Evolutionary conservation across 2,888 invertebrate species (phyloP).

Genomic region (Notodonta ziczac): DNA sequence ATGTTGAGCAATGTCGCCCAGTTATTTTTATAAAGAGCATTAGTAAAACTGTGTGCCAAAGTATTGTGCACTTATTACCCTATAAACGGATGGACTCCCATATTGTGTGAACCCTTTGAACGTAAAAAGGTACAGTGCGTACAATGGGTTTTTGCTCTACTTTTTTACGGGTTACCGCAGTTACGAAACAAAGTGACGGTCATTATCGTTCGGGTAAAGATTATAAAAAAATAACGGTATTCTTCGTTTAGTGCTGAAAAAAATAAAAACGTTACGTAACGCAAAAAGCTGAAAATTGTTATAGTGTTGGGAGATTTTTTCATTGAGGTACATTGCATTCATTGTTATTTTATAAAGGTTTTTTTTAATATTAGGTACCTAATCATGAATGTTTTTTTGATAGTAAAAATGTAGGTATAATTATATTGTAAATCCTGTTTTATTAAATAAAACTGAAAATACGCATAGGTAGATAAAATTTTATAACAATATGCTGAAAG

Average conservation of each 20-base stretch:
- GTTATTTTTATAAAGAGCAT: slow-evolving; percentile 70
- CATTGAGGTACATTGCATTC: no score
- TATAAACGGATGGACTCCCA: slow-evolving; percentile 67
- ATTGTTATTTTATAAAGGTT: no score
- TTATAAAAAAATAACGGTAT: slow-evolving; percentile 48
- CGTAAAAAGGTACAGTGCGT: slow-evolving; percentile 57
- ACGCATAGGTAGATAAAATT: no score
- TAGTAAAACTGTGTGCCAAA: slow-evolving; percentile 64
- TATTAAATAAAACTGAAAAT: no score
- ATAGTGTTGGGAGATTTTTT: neutral
- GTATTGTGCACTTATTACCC: slow-evolving; percentile 72
- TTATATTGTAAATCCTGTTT: no score
- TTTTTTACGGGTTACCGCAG: slow-evolving; percentile 76
- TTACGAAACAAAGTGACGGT: slow-evolving; percentile 68
- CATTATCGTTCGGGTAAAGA: slow-evolving; percentile 48
- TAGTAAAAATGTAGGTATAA: no score
- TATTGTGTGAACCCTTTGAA: slow-evolving; percentile 70
- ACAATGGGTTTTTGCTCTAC: slow-evolving; percentile 72
- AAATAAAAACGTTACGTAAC: neutral
- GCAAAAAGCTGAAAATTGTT: slow-evolving; percentile 2
- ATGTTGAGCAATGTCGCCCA: slow-evolving; percentile 55
- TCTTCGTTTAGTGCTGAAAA: slow-evolving; percentile 7
- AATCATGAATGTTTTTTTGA: no score
- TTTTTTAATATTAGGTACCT: no score
- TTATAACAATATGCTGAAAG: no score